Evolutionary conservation across 2,888 invertebrate genomes (phyloP).

Genomic region (Amiota minor): DNA sequence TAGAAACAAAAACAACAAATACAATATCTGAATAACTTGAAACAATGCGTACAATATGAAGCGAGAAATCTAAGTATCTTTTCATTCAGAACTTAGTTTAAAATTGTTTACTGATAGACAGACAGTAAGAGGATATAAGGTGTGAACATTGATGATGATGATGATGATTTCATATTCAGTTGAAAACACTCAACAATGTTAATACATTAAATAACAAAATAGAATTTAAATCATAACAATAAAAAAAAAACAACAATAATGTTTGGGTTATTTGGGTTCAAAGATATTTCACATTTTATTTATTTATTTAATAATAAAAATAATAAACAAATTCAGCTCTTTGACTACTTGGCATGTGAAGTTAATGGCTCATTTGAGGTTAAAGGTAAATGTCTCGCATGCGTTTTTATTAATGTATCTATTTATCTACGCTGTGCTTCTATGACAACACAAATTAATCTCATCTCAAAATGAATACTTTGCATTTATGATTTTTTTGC

Average conservation of each 20-base stretch:
- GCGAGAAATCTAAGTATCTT: conserved; percentile 17
- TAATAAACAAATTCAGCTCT: neutral
- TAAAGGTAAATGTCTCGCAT: too few species aligned
- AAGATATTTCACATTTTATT: conserved; percentile 48
- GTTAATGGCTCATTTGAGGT: too few species aligned
- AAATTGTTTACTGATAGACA: conserved; percentile 55
- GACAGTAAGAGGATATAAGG: neutral
- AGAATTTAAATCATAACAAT: neutral
- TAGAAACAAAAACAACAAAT: conserved; percentile 18
- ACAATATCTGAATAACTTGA: conserved; percentile 32
- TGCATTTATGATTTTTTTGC: too few species aligned
- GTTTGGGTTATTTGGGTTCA: conserved; percentile 44
- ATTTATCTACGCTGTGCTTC: too few species aligned
- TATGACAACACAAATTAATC: conserved; percentile 31
- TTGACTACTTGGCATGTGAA: too few species aligned
- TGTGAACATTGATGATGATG: neutral
- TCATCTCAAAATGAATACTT: conserved; percentile 16
- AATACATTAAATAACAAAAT: conserved; percentile 7
- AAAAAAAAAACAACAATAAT: neutral
- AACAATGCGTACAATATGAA: conserved; percentile 30
- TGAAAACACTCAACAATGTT: neutral
- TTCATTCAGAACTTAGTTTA: conserved; percentile 60
- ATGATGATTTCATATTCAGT: too few species aligned
- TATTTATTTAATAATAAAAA: neutral
- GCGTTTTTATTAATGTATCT: too few species aligned